Evolutionary conservation across 64 coral and sea anemone genomes (phyloP).

Genomic region (Exaiptasia diaphana): DNA sequence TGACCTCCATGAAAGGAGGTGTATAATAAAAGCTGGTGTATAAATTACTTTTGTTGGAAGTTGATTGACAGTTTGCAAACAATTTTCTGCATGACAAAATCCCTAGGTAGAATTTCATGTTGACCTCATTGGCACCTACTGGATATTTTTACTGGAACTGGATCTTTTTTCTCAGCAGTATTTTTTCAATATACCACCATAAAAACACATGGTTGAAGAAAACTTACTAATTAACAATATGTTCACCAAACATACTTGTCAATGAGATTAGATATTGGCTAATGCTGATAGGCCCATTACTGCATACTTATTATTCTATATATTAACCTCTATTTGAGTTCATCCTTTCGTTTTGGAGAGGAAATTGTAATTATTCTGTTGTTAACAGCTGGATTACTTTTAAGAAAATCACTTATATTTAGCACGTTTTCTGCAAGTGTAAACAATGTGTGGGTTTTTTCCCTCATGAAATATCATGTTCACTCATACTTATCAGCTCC

Average conservation of each 20-base stretch:
- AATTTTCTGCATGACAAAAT: not conserved
- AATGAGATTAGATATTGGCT: no score
- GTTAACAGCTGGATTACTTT: not conserved
- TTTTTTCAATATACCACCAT: no score
- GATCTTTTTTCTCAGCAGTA: not conserved
- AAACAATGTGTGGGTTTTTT: not conserved
- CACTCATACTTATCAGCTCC: no score
- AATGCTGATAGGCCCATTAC: no score
- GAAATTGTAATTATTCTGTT: conserved; percentile 11
- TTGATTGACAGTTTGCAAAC: conserved; percentile 4
- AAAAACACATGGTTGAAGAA: no score
- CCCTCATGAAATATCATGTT: no score
- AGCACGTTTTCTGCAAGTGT: not conserved
- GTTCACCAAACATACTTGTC: no score
- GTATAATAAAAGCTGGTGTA: not conserved
- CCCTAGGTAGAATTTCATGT: not conserved
- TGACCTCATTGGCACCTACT: not conserved
- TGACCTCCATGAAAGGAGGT: no score
- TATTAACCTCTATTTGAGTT: not conserved
- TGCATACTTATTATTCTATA: no score
- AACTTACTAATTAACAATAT: no score
- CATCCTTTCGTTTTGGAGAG: not conserved
- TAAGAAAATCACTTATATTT: not conserved
- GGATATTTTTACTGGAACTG: not conserved
- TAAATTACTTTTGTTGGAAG: not conserved